A percentile compares a stretch with the other conserved stretches of the same genome.
These are phyloP conservation scores for Tachyglossus aculeatus DNA, from an alignment of 2,797 vertebrate species.

Conservation along the genomic window DNA sequence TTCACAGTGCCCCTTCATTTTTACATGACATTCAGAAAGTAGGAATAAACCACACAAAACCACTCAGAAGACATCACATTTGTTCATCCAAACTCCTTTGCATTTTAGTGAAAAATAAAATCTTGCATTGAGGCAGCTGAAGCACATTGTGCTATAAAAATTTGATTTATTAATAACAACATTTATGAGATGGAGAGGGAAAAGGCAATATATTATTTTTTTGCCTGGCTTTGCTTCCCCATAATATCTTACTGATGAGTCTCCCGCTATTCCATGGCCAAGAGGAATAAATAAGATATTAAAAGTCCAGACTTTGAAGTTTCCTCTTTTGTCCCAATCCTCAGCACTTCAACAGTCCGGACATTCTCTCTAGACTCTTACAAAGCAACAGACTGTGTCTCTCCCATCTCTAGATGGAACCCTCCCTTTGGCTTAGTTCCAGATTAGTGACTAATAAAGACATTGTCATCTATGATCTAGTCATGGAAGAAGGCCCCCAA, in stretches of 20 bases:
- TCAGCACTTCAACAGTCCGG: not conserved
- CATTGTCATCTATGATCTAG: conserved; percentile 10
- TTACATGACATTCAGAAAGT: no score
- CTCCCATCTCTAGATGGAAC: not conserved
- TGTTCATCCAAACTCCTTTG: conserved; percentile 34
- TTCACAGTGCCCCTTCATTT: no score
- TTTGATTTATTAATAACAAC: conserved; percentile 59
- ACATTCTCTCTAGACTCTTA: not conserved
- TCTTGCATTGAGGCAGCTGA: conserved; percentile 20
- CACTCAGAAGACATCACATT: not conserved
- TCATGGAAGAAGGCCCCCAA: not conserved
- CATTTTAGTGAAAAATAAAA: conserved; percentile 35
- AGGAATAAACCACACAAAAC: no score
- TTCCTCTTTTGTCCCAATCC: not conserved
- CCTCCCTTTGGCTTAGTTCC: not conserved
- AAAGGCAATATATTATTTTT: conserved; percentile 39
- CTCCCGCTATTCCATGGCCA: conserved; percentile 52
- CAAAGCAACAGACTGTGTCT: conserved; percentile 1
- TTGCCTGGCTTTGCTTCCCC: conserved; percentile 40
- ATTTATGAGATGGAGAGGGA: conserved; percentile 43
- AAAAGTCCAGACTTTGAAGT: conserved; percentile 7
- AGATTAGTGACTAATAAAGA: not conserved
- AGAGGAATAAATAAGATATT: conserved; percentile 47
- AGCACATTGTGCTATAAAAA: conserved; percentile 41
- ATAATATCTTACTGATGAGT: conserved; percentile 52